Base-by-base conservation (phyloP, 2,888 invertebrate genomes). In the Drosophila aldrichi region DNA sequence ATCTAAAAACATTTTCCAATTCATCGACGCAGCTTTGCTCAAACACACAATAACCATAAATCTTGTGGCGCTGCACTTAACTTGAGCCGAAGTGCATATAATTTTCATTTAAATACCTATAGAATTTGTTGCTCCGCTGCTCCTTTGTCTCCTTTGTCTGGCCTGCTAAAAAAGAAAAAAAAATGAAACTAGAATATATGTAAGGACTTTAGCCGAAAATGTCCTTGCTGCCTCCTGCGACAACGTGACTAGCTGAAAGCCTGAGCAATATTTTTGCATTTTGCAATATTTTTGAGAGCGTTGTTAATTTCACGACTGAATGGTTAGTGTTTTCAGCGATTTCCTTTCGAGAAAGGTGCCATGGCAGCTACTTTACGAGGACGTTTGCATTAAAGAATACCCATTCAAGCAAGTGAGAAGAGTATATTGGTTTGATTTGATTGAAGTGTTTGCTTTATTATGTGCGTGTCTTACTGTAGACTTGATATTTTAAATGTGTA, bases 301-400 rank as follows among this genome's bases (percentile, higher is more conserved):
- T 87, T 91, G 91, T 91, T 91, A 91, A 91, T 91, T 91, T 91
- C 91, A 91, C 88, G 89, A 84, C 79, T 91, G 83, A 91, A 87
- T 88, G 88, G 82, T 74, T 89, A 77, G 82, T 81, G 81, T 79
- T 79, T 81, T 75, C 70, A 71, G 76, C 64, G 61, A 79, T 71
- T 77, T 44, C 63, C 75, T 79, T 79, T 79, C 66, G 67, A 58
- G 76, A 63, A 71, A 77, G 77, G 76, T 75, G 76, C 71, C 46
- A 54, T 25, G 41, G 29, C 74, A 61, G 74, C 43, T 55, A 48
- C 70, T 25, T 43, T 58, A 25, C 41, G 56, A 52, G 65, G 16
- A 44, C 56, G 44, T 67, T 62, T 55, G 55, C 18, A 55, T 40
- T 29, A 22, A 46, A 16, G 18, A 49, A 12, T 22, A 29, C n/a